These are phyloP conservation scores for Sinocyclocheilus anophthalmus DNA, from an alignment of 2,113 vertebrate species.

Conservation along the genomic window DNA sequence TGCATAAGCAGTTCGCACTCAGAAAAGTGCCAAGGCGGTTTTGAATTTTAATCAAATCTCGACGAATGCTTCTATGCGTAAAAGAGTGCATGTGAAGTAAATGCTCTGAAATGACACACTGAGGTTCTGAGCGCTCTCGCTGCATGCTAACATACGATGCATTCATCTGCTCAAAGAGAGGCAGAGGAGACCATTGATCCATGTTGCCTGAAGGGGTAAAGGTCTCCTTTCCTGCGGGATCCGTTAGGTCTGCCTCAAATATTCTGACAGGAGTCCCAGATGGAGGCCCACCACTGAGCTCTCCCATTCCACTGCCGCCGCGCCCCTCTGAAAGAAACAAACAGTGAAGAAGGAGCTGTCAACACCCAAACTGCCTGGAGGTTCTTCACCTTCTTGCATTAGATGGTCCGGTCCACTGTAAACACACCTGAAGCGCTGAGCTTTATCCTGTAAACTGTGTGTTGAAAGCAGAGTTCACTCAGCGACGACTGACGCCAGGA, in stretches of 20 bases:
- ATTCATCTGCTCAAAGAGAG: constrained; percentile 16
- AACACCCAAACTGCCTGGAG: constrained; percentile 34
- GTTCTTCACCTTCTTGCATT: constrained; percentile 16
- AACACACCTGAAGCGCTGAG: constrained; percentile 21
- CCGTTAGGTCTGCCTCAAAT: constrained; percentile 5
- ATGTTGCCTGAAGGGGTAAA: neutral
- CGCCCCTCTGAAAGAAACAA: constrained; percentile 19
- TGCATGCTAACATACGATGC: constrained; percentile 19
- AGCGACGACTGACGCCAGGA: constrained; percentile 21
- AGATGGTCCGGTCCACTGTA: constrained; percentile 1
- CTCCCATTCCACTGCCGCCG: neutral
- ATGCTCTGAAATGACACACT: constrained; percentile 3
- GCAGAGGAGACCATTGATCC: constrained; percentile 1
- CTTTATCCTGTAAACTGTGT: constrained; percentile 6
- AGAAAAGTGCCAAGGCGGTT: constrained; percentile 31
- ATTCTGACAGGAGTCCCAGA: constrained; percentile 26
- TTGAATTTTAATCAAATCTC: constrained; percentile 45
- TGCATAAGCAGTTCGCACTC: constrained; percentile 31
- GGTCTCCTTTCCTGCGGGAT: neutral
- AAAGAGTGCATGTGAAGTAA: constrained; percentile 14
- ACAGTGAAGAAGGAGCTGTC: constrained; percentile 22
- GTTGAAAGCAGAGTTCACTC: constrained; percentile 26
- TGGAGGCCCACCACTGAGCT: constrained; percentile 5
- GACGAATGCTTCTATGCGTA: neutral
- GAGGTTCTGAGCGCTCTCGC: constrained; percentile 19